A percentile compares a stretch with the other conserved stretches of the same genome.
These are phyloP conservation scores for Hozukius guyotensis DNA, from an alignment of 2,797 vertebrate genomes.

Conservation along the genomic window DNA sequence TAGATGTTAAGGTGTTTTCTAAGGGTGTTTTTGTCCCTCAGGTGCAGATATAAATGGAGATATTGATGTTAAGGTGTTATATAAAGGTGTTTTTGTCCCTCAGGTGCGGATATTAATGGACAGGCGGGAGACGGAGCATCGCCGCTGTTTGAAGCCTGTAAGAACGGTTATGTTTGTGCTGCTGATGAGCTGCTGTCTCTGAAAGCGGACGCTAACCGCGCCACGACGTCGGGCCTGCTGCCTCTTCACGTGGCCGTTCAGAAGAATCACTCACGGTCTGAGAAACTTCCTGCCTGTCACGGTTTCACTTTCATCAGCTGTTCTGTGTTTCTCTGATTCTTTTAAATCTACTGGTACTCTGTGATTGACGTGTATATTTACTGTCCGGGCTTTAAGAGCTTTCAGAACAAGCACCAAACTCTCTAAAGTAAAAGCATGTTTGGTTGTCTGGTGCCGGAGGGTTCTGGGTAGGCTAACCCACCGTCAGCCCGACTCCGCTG, in stretches of 20 bases:
- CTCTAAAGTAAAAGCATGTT: not conserved
- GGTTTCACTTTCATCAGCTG: not conserved
- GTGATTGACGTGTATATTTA: not conserved
- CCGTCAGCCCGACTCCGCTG: not conserved
- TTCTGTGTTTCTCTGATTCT: not conserved
- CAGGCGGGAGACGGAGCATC: conserved; percentile 87
- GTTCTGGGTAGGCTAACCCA: not conserved
- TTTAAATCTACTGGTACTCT: not conserved
- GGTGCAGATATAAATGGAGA: too few species aligned
- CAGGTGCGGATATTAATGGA: conserved; percentile 89
- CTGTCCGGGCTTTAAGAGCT: not conserved
- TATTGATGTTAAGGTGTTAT: not conserved
- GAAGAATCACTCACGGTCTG: conserved; percentile 43
- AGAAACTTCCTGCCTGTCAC: not conserved
- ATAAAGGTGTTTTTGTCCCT: not conserved
- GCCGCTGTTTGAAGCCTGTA: conserved; percentile 89
- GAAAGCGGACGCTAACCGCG: conserved; percentile 87
- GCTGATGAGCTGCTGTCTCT: conserved; percentile 86
- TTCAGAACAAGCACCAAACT: not conserved
- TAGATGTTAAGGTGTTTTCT: too few species aligned
- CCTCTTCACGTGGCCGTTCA: conserved; percentile 89
- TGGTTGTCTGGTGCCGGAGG: not conserved
- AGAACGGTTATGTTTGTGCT: conserved; percentile 83
- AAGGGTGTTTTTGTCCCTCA: not conserved
- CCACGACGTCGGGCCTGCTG: conserved; percentile 85